Evolutionary conservation across 2,113 vertebrate species (phyloP).

Genomic region (Hiodon tergisus): DNA sequence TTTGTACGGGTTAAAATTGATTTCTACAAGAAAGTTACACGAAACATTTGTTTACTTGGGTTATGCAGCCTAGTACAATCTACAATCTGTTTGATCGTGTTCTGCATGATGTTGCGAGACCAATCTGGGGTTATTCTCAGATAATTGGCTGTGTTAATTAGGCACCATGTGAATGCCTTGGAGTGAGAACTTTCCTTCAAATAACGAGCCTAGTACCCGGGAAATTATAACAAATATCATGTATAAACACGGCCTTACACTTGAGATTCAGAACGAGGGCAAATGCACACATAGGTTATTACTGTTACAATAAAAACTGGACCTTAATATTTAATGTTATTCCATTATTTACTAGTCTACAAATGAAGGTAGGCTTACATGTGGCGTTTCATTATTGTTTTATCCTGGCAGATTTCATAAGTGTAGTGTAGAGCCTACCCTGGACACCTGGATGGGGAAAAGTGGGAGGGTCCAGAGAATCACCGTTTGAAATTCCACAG

Average conservation of each 20-base stretch:
- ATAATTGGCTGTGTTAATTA: slow-evolving; percentile 9
- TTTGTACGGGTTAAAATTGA: too few relatives aligned
- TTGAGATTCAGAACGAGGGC: background rate
- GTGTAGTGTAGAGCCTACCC: too few relatives aligned
- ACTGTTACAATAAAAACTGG: background rate
- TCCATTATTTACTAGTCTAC: background rate
- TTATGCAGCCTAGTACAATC: background rate
- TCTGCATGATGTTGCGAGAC: background rate
- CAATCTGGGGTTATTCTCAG: background rate
- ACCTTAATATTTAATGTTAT: slow-evolving; percentile 1
- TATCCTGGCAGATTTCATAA: background rate
- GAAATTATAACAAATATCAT: slow-evolving; percentile 13
- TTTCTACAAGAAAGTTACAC: background rate
- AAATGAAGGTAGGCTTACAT: background rate
- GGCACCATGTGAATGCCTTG: background rate
- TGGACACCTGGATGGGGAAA: too few relatives aligned
- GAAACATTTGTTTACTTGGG: background rate
- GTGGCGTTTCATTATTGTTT: background rate
- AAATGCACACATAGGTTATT: background rate
- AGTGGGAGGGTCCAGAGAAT: too few relatives aligned
- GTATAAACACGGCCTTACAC: background rate
- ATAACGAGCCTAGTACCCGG: background rate
- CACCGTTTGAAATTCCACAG: too few relatives aligned
- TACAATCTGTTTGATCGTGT: background rate
- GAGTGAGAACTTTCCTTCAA: background rate